phyloP scores from a whole-genome alignment of 2,888 invertebrate genomes.

The Epinotia ramella region DNA sequence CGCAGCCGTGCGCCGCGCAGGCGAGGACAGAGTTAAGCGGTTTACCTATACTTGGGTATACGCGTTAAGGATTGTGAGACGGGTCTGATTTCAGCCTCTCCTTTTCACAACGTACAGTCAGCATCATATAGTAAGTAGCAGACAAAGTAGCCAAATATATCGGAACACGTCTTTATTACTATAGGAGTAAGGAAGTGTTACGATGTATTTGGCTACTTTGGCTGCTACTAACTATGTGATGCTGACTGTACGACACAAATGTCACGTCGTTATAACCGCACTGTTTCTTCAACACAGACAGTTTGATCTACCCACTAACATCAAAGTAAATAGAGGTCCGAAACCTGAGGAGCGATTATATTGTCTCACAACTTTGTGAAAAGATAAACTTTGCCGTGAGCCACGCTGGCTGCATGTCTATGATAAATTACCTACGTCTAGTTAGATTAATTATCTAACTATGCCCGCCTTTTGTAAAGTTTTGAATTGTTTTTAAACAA shows the following conservation, averaged over 20 bases:
- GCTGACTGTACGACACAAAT: slow-evolving; percentile 4
- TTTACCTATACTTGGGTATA: too few relatives aligned
- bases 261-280: slow-evolving; percentile 1
- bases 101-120: too few relatives aligned
- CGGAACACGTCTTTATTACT: too few relatives aligned
- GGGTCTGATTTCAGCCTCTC: not conserved
- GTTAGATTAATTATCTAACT: slow-evolving; percentile 17
- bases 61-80: not conserved
- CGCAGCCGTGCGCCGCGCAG: too few relatives aligned
- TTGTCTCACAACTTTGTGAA: slow-evolving; percentile 10
- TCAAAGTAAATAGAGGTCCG: slow-evolving; percentile 19
- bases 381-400: slow-evolving; percentile 16
- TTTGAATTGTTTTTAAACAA: slow-evolving; percentile 8
- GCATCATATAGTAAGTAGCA: too few relatives aligned
- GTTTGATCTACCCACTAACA: slow-evolving; percentile 11
- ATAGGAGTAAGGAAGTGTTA: too few relatives aligned
- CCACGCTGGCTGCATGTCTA: not conserved
- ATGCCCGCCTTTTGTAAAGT: slow-evolving; percentile 2
- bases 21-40: too few relatives aligned
- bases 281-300: not conserved
- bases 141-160: too few relatives aligned
- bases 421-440: slow-evolving; percentile 24
- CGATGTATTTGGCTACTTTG: too few relatives aligned
- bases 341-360: slow-evolving; percentile 33
- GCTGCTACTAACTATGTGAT: too few relatives aligned